phyloP scores from a whole-genome alignment of 1,140 invertebrate species.

The Anadara kagoshimensis region DNA sequence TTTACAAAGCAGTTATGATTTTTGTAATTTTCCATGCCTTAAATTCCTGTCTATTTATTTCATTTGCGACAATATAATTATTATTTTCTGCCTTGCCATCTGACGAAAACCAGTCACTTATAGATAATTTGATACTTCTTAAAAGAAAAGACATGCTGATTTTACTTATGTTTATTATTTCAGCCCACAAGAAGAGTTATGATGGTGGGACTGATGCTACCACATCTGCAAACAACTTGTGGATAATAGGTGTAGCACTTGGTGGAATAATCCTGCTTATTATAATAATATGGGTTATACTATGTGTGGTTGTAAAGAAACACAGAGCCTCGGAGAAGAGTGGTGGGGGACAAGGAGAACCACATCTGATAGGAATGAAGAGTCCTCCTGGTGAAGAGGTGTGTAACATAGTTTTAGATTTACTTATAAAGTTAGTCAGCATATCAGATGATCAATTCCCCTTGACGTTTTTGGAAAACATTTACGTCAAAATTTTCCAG shows the following conservation, averaged over 20 bases:
- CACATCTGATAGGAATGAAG: slow-evolving; percentile 21
- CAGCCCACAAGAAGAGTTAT: background rate
- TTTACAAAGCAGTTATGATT: too few species aligned
- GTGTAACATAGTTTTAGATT: background rate
- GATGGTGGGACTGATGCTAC: background rate
- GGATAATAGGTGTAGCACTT: slow-evolving; percentile 33
- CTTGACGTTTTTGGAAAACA: too few species aligned
- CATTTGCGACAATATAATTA: too few species aligned
- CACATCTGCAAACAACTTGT: slow-evolving; percentile 8
- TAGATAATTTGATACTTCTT: too few species aligned
- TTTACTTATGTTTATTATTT: background rate
- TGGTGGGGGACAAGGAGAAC: slow-evolving; percentile 12
- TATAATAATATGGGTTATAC: slow-evolving; percentile 32
- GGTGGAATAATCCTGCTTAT: slow-evolving; percentile 24
- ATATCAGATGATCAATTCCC: too few species aligned
- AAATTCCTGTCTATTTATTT: too few species aligned
- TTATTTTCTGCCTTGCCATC: too few species aligned
- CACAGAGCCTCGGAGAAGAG: slow-evolving; percentile 6
- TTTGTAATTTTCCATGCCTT: too few species aligned
- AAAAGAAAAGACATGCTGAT: too few species aligned
- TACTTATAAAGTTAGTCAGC: too few species aligned
- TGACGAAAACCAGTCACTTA: too few species aligned
- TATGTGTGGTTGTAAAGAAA: slow-evolving; percentile 26
- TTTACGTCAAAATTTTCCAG: too few species aligned
- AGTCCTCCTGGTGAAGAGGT: slow-evolving; percentile 9